Conservation (phyloP, 2,113 vertebrate genomes). For the Lepisosteus oculatus region DNA sequence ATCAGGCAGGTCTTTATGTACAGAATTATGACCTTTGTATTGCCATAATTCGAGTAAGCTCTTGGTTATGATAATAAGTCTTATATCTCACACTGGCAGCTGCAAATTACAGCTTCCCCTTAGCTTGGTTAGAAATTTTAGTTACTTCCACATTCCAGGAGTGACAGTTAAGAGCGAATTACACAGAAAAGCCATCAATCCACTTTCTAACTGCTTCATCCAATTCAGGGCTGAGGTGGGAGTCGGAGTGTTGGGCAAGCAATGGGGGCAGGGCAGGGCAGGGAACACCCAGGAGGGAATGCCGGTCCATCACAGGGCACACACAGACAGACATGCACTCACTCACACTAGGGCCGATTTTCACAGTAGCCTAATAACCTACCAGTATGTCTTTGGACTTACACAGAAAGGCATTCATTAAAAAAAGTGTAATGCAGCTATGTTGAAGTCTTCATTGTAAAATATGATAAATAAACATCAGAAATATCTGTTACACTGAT, state of each 20-base stretch:
- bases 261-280: too few species aligned
- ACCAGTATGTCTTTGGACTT: constrained; percentile 6
- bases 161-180: constrained; percentile 33
- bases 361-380: too few species aligned
- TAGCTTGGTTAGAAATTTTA: constrained; percentile 16
- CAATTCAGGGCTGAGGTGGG: too few species aligned
- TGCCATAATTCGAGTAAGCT: constrained; percentile 9
- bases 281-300: too few species aligned
- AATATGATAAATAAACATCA: background rate
- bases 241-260: too few species aligned
- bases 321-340: too few species aligned
- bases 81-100: constrained; percentile 29
- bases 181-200: constrained; percentile 11
- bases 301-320: too few species aligned
- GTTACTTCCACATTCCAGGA: constrained; percentile 22
- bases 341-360: too few species aligned
- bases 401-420: constrained; percentile 32
- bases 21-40: constrained; percentile 36
- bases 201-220: too few species aligned
- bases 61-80: background rate
- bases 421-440: constrained; percentile 24
- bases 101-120: constrained; percentile 31
- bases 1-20: constrained; percentile 35
- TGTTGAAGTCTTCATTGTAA: constrained; percentile 21
- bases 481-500: too few species aligned